Evolutionary conservation across 92 coral and sea anemone genomes (phyloP).

Genomic region (Pocillopora meandrina): DNA sequence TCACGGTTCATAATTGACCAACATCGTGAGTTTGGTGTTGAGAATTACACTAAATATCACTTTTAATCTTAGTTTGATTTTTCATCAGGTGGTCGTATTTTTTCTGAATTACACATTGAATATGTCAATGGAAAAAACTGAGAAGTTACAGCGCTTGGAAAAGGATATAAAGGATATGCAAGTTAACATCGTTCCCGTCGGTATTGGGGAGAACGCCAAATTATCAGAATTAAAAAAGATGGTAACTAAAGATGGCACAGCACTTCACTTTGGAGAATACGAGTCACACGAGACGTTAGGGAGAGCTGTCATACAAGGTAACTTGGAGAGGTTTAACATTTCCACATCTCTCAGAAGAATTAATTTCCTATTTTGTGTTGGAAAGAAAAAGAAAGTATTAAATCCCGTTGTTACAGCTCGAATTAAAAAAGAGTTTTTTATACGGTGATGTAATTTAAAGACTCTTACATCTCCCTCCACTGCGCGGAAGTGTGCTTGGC

Average conservation of each 20-base stretch:
- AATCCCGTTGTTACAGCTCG: too few species aligned
- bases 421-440: too few species aligned
- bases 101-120: not conserved
- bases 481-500: too few species aligned
- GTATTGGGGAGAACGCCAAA: constrained; percentile 25
- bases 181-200: constrained; percentile 12
- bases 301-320: constrained; percentile 32
- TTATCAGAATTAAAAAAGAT: constrained; percentile 13
- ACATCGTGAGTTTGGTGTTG: too few species aligned
- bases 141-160: not conserved
- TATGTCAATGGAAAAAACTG: not conserved
- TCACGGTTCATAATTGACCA: too few species aligned
- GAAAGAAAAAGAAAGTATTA: too few species aligned
- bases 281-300: constrained; percentile 24
- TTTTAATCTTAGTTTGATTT: not conserved
- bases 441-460: too few species aligned
- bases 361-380: too few species aligned
- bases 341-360: too few species aligned
- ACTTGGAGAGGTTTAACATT: not conserved
- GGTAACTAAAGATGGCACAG: not conserved
- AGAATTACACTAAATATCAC: too few species aligned
- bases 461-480: too few species aligned
- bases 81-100: constrained; percentile 10
- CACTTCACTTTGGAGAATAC: constrained; percentile 20
- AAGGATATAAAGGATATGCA: not conserved